These are phyloP conservation scores for Poicephalus meyeri DNA, from an alignment of 2,113 vertebrate species.

Conservation along the genomic window DNA sequence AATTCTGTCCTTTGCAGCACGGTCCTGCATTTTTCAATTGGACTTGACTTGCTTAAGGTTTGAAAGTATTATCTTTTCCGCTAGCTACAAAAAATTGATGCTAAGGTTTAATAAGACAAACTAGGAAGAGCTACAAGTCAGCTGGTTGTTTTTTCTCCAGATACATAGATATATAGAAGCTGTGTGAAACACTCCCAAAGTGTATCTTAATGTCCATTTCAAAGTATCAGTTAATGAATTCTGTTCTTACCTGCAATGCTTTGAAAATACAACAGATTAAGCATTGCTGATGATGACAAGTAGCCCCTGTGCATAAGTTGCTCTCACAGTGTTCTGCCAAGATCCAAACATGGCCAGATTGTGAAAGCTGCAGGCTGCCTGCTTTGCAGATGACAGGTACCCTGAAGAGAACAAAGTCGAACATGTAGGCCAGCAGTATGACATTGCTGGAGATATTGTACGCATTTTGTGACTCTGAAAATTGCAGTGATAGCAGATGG, in stretches of 20 bases:
- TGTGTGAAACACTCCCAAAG: not conserved
- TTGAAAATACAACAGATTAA: not conserved
- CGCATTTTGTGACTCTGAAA: not conserved
- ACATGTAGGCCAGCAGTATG: not conserved
- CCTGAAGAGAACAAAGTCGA: constrained; percentile 37
- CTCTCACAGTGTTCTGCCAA: not conserved
- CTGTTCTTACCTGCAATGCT: not conserved
- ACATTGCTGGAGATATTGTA: not conserved
- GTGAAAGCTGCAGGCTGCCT: constrained; percentile 12
- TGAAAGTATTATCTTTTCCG: not conserved
- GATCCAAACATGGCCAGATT: constrained; percentile 20
- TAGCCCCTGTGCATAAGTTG: not conserved
- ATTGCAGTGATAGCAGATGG: not conserved
- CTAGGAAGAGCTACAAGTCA: not conserved
- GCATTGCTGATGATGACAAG: not conserved
- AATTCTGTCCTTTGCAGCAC: not conserved
- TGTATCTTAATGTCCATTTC: not conserved
- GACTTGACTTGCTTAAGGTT: not conserved
- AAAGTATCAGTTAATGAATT: not conserved
- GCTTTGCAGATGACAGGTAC: constrained; percentile 10
- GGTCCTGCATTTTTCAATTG: not conserved
- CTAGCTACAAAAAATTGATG: not conserved
- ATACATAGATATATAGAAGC: not conserved
- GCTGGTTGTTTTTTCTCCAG: not conserved
- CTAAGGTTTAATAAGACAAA: not conserved